phyloP scores from a whole-genome alignment of 2,797 vertebrate species.

The Etheostoma perlongum region DNA sequence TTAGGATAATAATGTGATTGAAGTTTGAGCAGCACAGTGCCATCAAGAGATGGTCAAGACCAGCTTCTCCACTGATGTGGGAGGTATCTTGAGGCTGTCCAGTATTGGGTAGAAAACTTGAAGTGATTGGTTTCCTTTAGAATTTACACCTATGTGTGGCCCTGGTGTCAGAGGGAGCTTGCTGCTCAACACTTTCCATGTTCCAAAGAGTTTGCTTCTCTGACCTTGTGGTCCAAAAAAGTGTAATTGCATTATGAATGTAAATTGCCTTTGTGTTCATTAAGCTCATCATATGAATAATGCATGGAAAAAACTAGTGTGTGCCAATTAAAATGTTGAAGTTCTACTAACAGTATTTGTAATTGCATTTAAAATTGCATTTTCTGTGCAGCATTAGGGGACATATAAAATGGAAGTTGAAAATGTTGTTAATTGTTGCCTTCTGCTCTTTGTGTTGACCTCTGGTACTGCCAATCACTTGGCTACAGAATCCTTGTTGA shows the following conservation, averaged over 20 bases:
- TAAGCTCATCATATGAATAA: not conserved
- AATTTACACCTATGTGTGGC: constrained; percentile 36
- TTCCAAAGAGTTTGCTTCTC: constrained; percentile 39
- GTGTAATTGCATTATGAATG: constrained; percentile 58
- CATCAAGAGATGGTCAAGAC: constrained; percentile 37
- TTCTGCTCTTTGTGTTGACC: not conserved
- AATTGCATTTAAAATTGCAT: no score
- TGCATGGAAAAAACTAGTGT: not conserved
- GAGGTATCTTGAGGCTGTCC: constrained; percentile 10
- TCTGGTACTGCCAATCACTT: constrained; percentile 2
- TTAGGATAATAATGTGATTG: constrained; percentile 20
- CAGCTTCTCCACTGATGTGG: constrained; percentile 1
- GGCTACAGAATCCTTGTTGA: not conserved
- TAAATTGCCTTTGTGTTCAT: not conserved
- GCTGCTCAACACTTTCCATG: constrained; percentile 35
- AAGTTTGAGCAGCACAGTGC: constrained; percentile 15
- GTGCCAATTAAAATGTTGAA: not conserved
- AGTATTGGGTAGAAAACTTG: constrained; percentile 29
- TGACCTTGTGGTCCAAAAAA: constrained; percentile 51
- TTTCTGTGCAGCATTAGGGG: not conserved
- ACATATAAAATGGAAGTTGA: not conserved
- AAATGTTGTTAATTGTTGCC: not conserved
- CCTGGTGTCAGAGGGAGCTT: constrained; percentile 31
- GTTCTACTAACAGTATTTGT: not conserved
- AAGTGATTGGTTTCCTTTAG: constrained; percentile 32